Conservation (phyloP, 2,888 invertebrate species). For the Agrypnus murinus region DNA sequence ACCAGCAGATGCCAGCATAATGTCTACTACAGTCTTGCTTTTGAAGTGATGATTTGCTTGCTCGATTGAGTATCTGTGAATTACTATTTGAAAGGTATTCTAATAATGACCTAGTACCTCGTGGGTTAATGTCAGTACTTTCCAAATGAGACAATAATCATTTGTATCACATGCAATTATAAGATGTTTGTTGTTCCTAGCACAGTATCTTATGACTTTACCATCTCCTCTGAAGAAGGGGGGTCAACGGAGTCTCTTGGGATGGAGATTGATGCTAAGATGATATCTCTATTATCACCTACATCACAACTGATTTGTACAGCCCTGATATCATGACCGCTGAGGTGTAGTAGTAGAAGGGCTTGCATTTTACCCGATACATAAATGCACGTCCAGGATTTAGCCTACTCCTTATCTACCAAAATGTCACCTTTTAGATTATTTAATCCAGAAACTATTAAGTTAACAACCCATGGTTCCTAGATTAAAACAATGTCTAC, state of each 20-base stretch:
- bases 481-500: constrained; percentile 17
- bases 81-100: too few relatives aligned
- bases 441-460: constrained; percentile 13
- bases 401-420: not conserved
- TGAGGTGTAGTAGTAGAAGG: constrained; percentile 6
- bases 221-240: too few relatives aligned
- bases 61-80: too few relatives aligned
- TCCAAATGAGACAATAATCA: too few relatives aligned
- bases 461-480: constrained; percentile 24
- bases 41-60: too few relatives aligned
- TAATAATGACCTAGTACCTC: too few relatives aligned
- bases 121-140: too few relatives aligned
- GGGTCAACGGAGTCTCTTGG: not conserved
- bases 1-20: too few relatives aligned
- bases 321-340: constrained; percentile 16
- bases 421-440: constrained; percentile 9
- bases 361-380: constrained; percentile 18
- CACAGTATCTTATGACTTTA: too few relatives aligned
- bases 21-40: too few relatives aligned
- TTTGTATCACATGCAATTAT: too few relatives aligned
- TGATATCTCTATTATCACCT: not conserved
- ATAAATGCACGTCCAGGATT: constrained; percentile 6
- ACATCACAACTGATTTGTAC: constrained; percentile 9
- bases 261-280: constrained; percentile 1
- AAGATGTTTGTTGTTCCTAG: too few relatives aligned